Conservation (phyloP, 2,888 invertebrate genomes). For the Neocrepidodera transversa region DNA sequence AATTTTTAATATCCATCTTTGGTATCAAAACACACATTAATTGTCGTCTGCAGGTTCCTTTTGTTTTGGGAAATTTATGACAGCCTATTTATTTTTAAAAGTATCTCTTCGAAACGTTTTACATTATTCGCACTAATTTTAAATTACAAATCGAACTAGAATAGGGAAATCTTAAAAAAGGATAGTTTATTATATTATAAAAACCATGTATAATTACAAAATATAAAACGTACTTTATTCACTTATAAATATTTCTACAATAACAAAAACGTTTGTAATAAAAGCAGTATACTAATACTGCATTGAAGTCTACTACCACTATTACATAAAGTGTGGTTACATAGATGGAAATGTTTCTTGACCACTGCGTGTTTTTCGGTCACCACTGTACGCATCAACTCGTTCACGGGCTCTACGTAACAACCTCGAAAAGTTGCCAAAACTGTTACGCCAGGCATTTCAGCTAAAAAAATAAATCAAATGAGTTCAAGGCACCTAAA, state of each 20-base stretch:
- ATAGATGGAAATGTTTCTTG: slow-evolving; percentile 29
- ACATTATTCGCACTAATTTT: too few species aligned
- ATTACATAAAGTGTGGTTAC: slow-evolving; percentile 34
- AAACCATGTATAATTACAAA: slow-evolving; percentile 8
- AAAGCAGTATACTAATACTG: neutral
- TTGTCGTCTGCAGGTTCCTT: too few species aligned
- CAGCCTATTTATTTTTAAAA: too few species aligned
- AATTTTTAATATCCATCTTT: too few species aligned
- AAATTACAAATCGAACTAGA: too few species aligned
- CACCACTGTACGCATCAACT: slow-evolving; percentile 28
- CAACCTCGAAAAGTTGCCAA: slow-evolving; percentile 43
- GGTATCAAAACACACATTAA: too few species aligned
- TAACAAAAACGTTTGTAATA: slow-evolving; percentile 17
- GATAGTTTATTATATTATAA: too few species aligned
- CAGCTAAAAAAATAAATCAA: slow-evolving; percentile 35
- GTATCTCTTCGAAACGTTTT: too few species aligned
- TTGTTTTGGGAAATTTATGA: too few species aligned
- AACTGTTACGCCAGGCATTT: slow-evolving; percentile 42
- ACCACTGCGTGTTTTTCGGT: slow-evolving; percentile 28
- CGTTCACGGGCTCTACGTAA: slow-evolving; percentile 24
- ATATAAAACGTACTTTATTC: slow-evolving; percentile 12
- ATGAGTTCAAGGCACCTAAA: neutral
- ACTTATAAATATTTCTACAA: neutral
- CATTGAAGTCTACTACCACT: slow-evolving; percentile 10
- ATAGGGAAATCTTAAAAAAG: too few species aligned